phyloP scores from a whole-genome alignment of 1,140 invertebrate species.

The Centruroides vittatus region DNA sequence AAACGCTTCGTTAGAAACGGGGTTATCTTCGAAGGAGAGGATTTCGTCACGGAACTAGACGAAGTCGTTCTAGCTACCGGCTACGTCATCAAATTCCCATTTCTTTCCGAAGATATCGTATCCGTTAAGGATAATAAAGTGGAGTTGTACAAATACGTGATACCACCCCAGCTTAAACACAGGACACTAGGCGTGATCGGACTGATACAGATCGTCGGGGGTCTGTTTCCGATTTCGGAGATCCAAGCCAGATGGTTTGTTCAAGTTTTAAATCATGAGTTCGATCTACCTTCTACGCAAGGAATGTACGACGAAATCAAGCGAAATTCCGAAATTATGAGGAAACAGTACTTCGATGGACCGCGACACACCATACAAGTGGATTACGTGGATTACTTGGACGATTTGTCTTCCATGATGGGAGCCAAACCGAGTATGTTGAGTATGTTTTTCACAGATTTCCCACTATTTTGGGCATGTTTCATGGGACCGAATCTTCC shows the following conservation, averaged over 20 bases:
- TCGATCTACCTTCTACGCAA: slow-evolving; percentile 18
- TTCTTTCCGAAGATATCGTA: slow-evolving; percentile 18
- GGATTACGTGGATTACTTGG: slow-evolving; percentile 24
- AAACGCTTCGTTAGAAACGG: slow-evolving; percentile 22
- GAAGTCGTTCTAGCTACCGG: slow-evolving; percentile 20
- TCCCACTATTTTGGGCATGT: slow-evolving; percentile 20
- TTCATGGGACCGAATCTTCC: slow-evolving; percentile 26
- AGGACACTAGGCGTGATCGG: slow-evolving; percentile 35
- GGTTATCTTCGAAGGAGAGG: slow-evolving; percentile 23
- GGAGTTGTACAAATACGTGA: slow-evolving; percentile 34
- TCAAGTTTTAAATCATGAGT: slow-evolving; percentile 16
- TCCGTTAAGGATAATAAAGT: slow-evolving; percentile 4
- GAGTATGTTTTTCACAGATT: slow-evolving; percentile 24
- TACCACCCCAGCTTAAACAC: slow-evolving; percentile 24
- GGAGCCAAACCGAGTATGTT: slow-evolving; percentile 25
- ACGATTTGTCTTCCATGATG: slow-evolving; percentile 24
- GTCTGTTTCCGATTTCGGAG: slow-evolving; percentile 37
- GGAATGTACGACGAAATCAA: slow-evolving; percentile 22
- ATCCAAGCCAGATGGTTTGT: slow-evolving; percentile 24
- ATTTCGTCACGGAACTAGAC: slow-evolving; percentile 5
- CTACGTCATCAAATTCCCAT: slow-evolving; percentile 18
- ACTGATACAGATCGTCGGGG: slow-evolving; percentile 35
- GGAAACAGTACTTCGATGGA: slow-evolving; percentile 24
- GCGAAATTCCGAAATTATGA: slow-evolving; percentile 19
- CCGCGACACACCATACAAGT: slow-evolving; percentile 31